Evolutionary conservation across 2,888 invertebrate genomes (phyloP).

Genomic region (Ectobius pallidus): DNA sequence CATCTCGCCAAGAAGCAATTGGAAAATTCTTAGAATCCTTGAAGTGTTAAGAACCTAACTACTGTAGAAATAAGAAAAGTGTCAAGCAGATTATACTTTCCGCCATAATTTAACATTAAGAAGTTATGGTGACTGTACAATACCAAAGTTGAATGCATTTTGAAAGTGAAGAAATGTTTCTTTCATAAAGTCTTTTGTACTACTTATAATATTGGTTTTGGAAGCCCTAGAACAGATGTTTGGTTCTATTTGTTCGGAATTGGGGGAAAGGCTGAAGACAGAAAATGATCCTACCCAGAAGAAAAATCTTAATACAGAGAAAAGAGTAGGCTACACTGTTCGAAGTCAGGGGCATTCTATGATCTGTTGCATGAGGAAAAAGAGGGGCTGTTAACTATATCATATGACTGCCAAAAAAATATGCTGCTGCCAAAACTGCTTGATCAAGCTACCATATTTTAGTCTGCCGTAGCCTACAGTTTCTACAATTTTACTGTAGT

Average conservation of each 20-base stretch:
- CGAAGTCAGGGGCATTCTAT: neutral
- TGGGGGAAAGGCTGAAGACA: neutral
- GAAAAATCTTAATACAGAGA: neutral
- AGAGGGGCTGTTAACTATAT: neutral
- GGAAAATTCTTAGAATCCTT: neutral
- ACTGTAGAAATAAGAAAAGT: neutral
- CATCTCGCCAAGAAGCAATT: neutral
- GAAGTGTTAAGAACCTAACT: neutral
- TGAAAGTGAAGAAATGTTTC: neutral
- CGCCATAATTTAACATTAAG: neutral
- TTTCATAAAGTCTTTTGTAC: neutral
- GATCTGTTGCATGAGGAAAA: neutral
- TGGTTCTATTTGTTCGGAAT: neutral
- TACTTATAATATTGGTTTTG: neutral
- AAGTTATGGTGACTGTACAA: neutral
- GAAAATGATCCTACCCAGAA: neutral
- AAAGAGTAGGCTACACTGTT: neutral
- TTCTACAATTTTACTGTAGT: neutral
- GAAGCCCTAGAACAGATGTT: neutral
- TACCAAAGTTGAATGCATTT: neutral
- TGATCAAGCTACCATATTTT: neutral
- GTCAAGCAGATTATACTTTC: neutral
- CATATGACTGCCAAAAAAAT: slow-evolving; percentile 9
- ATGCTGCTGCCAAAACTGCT: neutral
- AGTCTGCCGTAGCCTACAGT: neutral